These are phyloP conservation scores for Poeciliopsis presidionis DNA, from an alignment of 2,797 vertebrate genomes.

Conservation along the genomic window DNA sequence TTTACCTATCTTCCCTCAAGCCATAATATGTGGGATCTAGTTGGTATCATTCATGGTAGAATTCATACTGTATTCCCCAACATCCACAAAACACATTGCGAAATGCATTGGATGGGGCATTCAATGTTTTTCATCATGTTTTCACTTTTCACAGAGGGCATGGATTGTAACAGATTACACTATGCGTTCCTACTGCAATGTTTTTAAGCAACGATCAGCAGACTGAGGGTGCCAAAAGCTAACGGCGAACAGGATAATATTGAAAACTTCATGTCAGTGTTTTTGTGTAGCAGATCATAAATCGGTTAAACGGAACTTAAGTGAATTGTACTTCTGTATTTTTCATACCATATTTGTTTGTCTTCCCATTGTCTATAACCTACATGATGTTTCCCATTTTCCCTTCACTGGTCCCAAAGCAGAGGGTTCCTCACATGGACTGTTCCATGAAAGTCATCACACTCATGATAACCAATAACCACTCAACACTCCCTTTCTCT, in stretches of 20 bases:
- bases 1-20: constrained; percentile 1
- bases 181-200: constrained; percentile 17
- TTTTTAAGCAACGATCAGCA: constrained; percentile 34
- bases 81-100: constrained; percentile 54
- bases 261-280: not conserved
- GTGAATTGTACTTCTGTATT: constrained; percentile 19
- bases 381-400: constrained; percentile 82
- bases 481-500: constrained; percentile 57
- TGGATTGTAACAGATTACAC: constrained; percentile 30
- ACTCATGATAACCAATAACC: constrained; percentile 72
- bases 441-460: constrained; percentile 94
- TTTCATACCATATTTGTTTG: constrained; percentile 60
- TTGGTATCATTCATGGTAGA: constrained; percentile 43
- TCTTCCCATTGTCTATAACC: constrained; percentile 69
- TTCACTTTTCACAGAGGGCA: constrained; percentile 57
- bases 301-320: not conserved
- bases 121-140: constrained; percentile 58
- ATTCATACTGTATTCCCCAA: constrained; percentile 36
- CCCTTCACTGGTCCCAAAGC: constrained; percentile 90
- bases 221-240: not conserved
- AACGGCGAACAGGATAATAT: not conserved
- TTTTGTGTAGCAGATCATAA: not conserved
- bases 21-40: constrained; percentile 54
- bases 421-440: constrained; percentile 95
- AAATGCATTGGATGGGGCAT: constrained; percentile 46